phyloP scores from a whole-genome alignment of 2,113 vertebrate genomes.

The Glaucomys volans region DNA sequence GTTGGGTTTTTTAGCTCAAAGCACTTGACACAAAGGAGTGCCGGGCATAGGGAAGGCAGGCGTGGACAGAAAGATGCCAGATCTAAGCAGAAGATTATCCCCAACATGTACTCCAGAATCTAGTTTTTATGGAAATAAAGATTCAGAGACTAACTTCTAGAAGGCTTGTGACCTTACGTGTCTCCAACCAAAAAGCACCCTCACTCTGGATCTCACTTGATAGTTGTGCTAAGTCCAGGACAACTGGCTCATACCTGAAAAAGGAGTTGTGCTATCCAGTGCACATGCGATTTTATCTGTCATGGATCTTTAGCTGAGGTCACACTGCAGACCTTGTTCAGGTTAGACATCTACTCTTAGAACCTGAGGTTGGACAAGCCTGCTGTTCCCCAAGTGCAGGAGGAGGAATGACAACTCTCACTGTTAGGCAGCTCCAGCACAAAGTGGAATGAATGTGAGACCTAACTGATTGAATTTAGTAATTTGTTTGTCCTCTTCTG shows the following conservation, averaged over 20 bases:
- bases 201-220: background rate
- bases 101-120: background rate
- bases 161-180: background rate
- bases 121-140: background rate
- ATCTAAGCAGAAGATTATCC: background rate
- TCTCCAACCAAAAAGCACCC: background rate
- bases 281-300: accelerated
- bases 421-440: background rate
- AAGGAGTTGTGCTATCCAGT: accelerated
- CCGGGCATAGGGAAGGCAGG: background rate
- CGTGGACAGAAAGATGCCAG: background rate
- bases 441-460: background rate
- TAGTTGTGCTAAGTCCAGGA: background rate
- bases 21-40: background rate
- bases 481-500: background rate
- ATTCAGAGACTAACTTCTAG: background rate
- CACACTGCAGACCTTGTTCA: background rate
- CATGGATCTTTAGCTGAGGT: background rate
- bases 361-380: background rate
- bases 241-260: background rate
- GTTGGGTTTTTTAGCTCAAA: background rate
- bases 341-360: background rate
- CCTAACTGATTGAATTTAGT: background rate
- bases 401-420: background rate
- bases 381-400: background rate